Evolutionary conservation across 2,113 vertebrate species (phyloP), one percentile per base, ranked within the genome.

Genomic region (Lasiurus cinereus): DNA sequence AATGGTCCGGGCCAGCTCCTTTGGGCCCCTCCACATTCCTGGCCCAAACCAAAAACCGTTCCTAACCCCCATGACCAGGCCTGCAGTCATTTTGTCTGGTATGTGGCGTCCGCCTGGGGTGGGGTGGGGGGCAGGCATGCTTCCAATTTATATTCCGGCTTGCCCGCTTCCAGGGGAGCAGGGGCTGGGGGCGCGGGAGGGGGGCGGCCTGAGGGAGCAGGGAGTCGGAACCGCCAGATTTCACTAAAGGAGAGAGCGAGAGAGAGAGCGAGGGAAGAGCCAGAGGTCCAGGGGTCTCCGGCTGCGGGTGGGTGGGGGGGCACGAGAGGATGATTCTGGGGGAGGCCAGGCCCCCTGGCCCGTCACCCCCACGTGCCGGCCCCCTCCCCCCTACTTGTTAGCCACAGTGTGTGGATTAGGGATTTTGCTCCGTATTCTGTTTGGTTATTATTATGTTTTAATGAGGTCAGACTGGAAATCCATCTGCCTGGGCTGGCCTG

Each of bases 401-500:
- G 88, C 83, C 91, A 52, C 62, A 0, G 36, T 50, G 79, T 70
- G 83, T 31, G 46, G 66, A 79, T 78, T n/a, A 79, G 8, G 56
- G 89, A 10, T 87, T 88, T 72, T 33, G 24, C 94, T 89, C 80
- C 43, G 82, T 52, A 19, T 29, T 2, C 86, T 97, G 15, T 93
- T 96, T 84, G 95, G 85, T 95, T 96, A 93, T 97, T 95, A 93
- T 96, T 91, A 93, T 97, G 73, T 92, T 97, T 97, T 85, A 93
- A 96, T 95, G 92, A 76, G 84, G 95, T 94, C 76, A 50, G 74
- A 93, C 54, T 62, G 70, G 50, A 97, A 79, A 90, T 52, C 59
- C 87, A 4, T 84, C 91, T 83, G 52, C 9, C 69, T 12, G 52
- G 15, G 78, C 94, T 73, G 46, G 89, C 5, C 93, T 88, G 92